Percentiles rank a stretch among this genome's conserved stretches.
Conservation (phyloP, 1,140 invertebrate species). For the Leptopilina boulardi region DNA sequence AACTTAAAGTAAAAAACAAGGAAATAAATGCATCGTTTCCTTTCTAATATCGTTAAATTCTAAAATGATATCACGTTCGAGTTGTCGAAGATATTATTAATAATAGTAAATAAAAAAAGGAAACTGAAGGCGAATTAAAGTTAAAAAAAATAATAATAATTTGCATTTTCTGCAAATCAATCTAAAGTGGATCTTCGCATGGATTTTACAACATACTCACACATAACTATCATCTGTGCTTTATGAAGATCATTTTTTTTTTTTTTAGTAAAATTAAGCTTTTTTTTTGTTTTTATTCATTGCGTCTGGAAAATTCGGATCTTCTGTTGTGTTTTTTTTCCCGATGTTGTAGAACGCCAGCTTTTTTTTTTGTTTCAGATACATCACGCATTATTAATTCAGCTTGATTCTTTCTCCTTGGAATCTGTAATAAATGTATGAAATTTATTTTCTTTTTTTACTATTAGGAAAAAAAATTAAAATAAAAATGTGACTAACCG, state of each 20-base stretch:
- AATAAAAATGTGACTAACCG: slow-evolving; percentile 61
- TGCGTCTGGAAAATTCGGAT: slow-evolving; percentile 57
- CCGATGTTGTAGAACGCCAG: slow-evolving; percentile 45
- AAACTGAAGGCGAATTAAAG: slow-evolving; percentile 16
- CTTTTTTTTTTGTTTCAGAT: slow-evolving; percentile 44
- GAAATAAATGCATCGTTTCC: slow-evolving; percentile 38
- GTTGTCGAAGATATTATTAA: slow-evolving; percentile 11
- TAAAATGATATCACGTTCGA: slow-evolving; percentile 32
- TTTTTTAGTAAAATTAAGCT: slow-evolving; percentile 51
- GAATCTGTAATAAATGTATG: slow-evolving; percentile 70
- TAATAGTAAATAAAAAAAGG: background rate
- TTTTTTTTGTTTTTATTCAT: slow-evolving; percentile 40
- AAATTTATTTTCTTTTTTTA: slow-evolving; percentile 26
- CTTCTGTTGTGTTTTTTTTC: slow-evolving; percentile 45
- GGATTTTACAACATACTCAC: slow-evolving; percentile 28
- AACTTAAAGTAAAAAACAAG: slow-evolving; percentile 36
- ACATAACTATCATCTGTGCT: slow-evolving; percentile 27
- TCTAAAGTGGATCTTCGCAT: slow-evolving; percentile 28
- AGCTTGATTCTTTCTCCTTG: slow-evolving; percentile 76
- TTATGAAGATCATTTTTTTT: slow-evolving; percentile 43
- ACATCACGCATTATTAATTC: slow-evolving; percentile 62
- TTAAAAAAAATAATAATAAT: too few species aligned
- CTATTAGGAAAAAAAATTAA: too few species aligned
- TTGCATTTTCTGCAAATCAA: slow-evolving; percentile 26
- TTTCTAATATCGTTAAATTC: slow-evolving; percentile 31